Base-by-base conservation (phyloP, 30 jellyfish, hydroid and myxozoan species). In the Catostylus mosaicus region DNA sequence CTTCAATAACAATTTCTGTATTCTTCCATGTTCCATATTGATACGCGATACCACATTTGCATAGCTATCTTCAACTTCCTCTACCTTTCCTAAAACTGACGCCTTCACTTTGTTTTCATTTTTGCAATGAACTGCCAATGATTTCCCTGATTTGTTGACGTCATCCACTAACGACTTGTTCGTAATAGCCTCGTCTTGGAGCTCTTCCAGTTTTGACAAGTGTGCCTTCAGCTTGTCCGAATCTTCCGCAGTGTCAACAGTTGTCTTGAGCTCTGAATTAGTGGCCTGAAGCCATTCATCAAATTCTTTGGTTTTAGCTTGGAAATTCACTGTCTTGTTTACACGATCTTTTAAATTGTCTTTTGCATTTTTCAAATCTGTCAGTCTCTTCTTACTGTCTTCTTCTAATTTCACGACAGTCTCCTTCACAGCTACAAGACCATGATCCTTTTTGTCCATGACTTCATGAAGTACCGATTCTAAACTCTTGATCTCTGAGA, bases 1-100 rank as follows among this genome's bases (percentile, higher is more conserved):
- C 38, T 84, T 94, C 77, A 87, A 67, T 51, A 94, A 38, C 20
- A 95, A 86, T 56, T 82, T 88, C 52, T 84, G 97, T 36, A 94
- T 84, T 30, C 97, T 83, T 24, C 50, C 75, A 62, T 77, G 73
- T 1, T 97, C 96, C 60, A 81, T 84, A 19, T 94, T 92, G 51
- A 88, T 90, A 32, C 86, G 80, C 12, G 97, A 75, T 23, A 81
- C 73, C 64, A 83, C 70, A 35, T 75, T 63, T 30, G 82, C 93
- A 29, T 59, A 79, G 30, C 68, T 32, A 29, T 80, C 79, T 46
- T 94, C 96, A 36, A 67, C 75, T n/a, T 56, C 71, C 26, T 94
- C 99, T 24, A 75, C 82, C 36, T 78, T 82, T 36, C 78, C 96
- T 67, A 73, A 68, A 10, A 94, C 68, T 22, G 46, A 85, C 33